phyloP scores from a whole-genome alignment of 2,797 vertebrate genomes.

The Rhincodon typus region DNA sequence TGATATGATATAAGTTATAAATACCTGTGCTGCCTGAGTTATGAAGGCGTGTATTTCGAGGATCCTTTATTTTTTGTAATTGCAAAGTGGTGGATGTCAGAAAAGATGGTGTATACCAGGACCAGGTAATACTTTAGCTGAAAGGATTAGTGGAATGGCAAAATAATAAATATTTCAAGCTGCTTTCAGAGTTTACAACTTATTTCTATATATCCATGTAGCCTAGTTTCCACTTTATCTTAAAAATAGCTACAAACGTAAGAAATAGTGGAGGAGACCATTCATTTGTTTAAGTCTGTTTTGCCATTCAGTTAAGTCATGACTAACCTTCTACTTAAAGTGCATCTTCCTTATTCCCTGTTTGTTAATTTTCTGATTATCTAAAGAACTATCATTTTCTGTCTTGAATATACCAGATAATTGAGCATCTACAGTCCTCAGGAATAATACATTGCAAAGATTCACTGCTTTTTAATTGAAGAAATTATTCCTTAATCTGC shows the following conservation, averaged over 20 bases:
- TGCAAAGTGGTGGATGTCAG: not conserved
- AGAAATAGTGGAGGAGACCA: not conserved
- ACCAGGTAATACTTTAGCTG: not conserved
- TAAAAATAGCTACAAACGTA: not conserved
- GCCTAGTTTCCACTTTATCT: not conserved
- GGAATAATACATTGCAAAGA: not conserved
- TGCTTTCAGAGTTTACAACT: not conserved
- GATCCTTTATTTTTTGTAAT: not conserved
- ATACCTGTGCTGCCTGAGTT: not conserved
- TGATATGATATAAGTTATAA: not conserved
- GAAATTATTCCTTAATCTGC: not conserved
- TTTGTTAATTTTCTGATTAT: not conserved
- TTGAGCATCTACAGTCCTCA: not conserved
- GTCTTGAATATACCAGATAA: not conserved
- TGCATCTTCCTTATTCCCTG: not conserved
- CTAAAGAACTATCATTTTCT: not conserved
- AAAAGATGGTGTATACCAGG: not conserved
- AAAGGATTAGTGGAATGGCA: not conserved
- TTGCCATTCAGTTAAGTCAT: not conserved
- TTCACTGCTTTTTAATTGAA: not conserved
- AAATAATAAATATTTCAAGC: not conserved
- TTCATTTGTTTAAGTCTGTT: not conserved
- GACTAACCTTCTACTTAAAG: not conserved
- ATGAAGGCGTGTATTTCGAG: not conserved
- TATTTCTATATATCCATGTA: not conserved